These are phyloP conservation scores for Falco rusticolus DNA, from an alignment of 2,797 vertebrate genomes.

Conservation along the genomic window DNA sequence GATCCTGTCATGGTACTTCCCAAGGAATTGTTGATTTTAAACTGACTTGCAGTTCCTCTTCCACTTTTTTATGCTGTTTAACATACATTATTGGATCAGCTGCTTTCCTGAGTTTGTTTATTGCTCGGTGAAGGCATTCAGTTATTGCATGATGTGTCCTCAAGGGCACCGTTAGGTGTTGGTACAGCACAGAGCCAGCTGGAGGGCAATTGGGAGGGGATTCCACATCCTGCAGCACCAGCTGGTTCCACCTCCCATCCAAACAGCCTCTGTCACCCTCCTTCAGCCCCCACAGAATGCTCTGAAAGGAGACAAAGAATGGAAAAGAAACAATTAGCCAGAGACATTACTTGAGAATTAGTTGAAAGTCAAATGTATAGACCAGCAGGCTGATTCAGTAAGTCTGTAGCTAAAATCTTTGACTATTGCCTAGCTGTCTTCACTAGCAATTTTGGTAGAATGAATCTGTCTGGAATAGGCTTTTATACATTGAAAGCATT, in stretches of 20 bases:
- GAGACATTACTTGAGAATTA: background rate
- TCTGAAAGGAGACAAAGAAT: accelerated
- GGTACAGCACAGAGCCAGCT: accelerated
- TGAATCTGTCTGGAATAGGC: background rate
- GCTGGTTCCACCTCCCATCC: background rate
- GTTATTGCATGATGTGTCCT: accelerated
- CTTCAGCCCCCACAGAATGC: accelerated
- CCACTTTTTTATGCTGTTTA: background rate
- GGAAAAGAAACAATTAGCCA: background rate
- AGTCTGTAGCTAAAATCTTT: background rate
- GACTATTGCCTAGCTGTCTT: accelerated
- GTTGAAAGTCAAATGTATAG: accelerated
- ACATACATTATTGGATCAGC: background rate
- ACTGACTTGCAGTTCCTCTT: background rate
- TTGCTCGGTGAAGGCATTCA: accelerated
- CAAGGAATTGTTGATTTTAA: background rate
- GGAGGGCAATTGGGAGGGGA: background rate
- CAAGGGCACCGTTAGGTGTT: accelerated
- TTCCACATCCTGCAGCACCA: background rate
- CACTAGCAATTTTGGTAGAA: background rate
- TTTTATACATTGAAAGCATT: background rate
- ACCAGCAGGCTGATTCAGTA: background rate
- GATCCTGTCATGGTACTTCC: background rate
- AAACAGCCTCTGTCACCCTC: accelerated
- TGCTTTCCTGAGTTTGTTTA: background rate